Evolutionary conservation across 2,113 vertebrate genomes (phyloP), one percentile per base, ranked within the genome.

Genomic region (Regulus satrapa): DNA sequence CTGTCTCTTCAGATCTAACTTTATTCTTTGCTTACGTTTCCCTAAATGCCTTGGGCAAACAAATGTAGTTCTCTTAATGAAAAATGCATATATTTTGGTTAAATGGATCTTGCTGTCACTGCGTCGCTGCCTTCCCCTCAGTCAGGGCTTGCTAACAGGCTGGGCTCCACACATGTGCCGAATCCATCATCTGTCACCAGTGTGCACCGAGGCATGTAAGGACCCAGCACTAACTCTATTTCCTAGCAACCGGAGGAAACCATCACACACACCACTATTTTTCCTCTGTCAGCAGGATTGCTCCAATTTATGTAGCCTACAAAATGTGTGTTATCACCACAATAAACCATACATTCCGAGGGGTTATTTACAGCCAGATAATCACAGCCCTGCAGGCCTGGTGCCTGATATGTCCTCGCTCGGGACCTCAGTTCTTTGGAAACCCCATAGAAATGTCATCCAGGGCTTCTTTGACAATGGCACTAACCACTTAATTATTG

Each of bases 241-340:
- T 98, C 98, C 97, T 98, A 98, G 97, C 97, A 98, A 98, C 98
- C 85, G 0, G 94, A 94, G 82, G 92, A 96, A 97, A 96, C 90
- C 94, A 95, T 94, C 83, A 86, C 88, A 93, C 88, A 92, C 87
- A 74, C 95, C 92, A 85, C 91, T 94, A 95, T 97, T 98, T 97
- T 88, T 95, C 88, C 95, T 79, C 95, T 97, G 97, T 98, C 97
- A 97, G 97, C 97, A 95, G 97, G 96, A 98, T 96, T 90, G 91
- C 90, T 82, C 95, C 95, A 97, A 97, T 98, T 98, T 97, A 98
- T 96, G 97, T 95, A 96, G 92, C 93, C 96, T 85, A 91, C 97
- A 95, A 97, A 96, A 97, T 48, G 55, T 94, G 91, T 84, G 73
- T 98, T 97, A 97, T 97, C 97, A 89, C 97, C 95, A 92, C 95